Evolutionary conservation across 2,797 vertebrate genomes (phyloP).

Genomic region (Notoglanidium macrostoma): DNA sequence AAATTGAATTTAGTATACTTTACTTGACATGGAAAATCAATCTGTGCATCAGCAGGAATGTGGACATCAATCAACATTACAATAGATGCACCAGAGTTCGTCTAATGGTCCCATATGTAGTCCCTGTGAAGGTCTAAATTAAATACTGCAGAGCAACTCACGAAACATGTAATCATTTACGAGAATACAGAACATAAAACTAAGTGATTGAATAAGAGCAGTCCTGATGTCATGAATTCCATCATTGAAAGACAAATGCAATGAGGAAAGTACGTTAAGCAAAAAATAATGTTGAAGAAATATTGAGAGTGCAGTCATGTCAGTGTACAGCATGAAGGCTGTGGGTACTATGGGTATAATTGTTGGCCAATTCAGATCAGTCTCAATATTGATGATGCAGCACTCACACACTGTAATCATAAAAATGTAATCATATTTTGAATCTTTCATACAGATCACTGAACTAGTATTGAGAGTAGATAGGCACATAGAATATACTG

Average conservation of each 20-base stretch:
- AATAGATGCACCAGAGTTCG: not conserved
- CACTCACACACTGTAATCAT: not conserved
- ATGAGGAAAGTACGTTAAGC: not conserved
- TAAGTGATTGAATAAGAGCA: constrained; percentile 1
- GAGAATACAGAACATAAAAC: constrained; percentile 12
- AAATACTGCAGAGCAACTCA: constrained; percentile 21
- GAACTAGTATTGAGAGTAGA: not conserved
- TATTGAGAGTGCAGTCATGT: not conserved
- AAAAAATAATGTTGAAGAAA: not conserved
- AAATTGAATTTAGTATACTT: not conserved
- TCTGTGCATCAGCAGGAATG: constrained; percentile 5
- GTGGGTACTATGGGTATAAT: not conserved
- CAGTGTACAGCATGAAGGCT: not conserved
- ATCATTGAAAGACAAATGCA: not conserved
- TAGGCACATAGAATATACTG: not conserved
- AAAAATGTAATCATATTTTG: not conserved
- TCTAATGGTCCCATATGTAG: constrained; percentile 20
- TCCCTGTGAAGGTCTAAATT: constrained; percentile 16
- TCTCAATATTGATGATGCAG: not conserved
- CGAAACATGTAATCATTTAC: constrained; percentile 14
- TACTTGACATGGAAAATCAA: constrained; percentile 21
- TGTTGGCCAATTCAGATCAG: not conserved
- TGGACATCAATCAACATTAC: constrained; percentile 26
- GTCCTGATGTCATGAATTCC: constrained; percentile 4
- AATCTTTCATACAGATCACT: not conserved